Percentiles rank a stretch among this genome's conserved stretches.
phyloP scores from a whole-genome alignment of 2,888 invertebrate species.

The Aproaerema taeniolella region DNA sequence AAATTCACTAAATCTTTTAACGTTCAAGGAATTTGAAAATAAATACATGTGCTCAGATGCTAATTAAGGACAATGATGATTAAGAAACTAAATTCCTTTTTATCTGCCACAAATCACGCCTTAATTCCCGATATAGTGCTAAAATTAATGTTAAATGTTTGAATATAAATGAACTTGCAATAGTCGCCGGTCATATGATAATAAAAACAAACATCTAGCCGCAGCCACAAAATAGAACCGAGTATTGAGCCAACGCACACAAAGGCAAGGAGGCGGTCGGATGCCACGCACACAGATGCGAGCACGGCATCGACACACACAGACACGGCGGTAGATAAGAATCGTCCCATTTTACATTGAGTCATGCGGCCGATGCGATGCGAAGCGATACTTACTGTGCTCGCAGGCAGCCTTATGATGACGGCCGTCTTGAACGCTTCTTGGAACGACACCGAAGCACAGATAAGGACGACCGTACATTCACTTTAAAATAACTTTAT shows the following conservation, averaged over 20 bases:
- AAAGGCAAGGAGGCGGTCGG: constrained; percentile 48
- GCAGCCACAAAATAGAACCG: constrained; percentile 71
- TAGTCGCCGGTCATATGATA: constrained; percentile 68
- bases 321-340: constrained; percentile 64
- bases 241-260: constrained; percentile 71
- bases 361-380: constrained; percentile 60
- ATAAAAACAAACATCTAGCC: constrained; percentile 75
- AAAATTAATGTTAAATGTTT: not conserved
- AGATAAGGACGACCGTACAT: constrained; percentile 50
- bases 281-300: constrained; percentile 58
- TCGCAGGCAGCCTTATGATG: constrained; percentile 76
- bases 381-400: constrained; percentile 68
- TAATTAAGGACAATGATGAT: too few species aligned
- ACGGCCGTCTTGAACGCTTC: constrained; percentile 72
- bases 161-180: constrained; percentile 36
- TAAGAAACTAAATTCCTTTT: too few species aligned
- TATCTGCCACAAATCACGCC: too few species aligned
- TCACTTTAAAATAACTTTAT: too few species aligned
- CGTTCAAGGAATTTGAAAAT: too few species aligned
- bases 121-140: too few species aligned
- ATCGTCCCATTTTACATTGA: constrained; percentile 75
- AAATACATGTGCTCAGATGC: too few species aligned
- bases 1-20: too few species aligned
- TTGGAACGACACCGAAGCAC: constrained; percentile 50
- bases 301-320: constrained; percentile 37